Percentiles rank a stretch among this genome's conserved stretches.
Evolutionary conservation across 2,113 vertebrate species (phyloP).

Genomic region (Paradoxurus hermaphroditus): DNA sequence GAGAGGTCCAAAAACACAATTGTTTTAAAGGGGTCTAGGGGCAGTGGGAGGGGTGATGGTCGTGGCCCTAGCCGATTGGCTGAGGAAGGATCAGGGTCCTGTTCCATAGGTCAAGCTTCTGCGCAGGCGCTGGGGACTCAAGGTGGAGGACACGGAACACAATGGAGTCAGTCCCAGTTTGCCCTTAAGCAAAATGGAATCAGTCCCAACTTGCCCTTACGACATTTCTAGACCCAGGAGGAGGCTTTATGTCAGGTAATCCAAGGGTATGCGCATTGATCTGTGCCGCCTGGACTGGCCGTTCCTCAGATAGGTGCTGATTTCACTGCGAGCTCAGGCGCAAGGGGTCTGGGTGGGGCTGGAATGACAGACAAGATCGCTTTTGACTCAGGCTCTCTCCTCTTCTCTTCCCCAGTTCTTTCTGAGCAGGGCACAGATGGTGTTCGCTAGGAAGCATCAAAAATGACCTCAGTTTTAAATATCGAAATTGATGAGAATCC

Average conservation of each 20-base stretch:
- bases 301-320: background rate
- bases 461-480: background rate
- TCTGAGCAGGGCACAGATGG: background rate
- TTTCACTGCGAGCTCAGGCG: background rate
- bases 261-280: background rate
- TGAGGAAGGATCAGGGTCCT: too few species aligned
- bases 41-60: too few species aligned
- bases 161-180: too few species aligned
- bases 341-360: background rate
- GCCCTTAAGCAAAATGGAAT: too few species aligned
- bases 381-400: background rate
- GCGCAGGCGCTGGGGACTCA: too few species aligned
- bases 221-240: background rate
- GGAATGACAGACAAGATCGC: background rate
- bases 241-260: background rate
- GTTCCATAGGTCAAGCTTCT: too few species aligned
- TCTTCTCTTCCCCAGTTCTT: background rate
- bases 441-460: background rate
- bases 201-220: too few species aligned
- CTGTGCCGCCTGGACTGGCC: rapidly evolving
- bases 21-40: too few species aligned
- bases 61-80: too few species aligned
- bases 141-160: too few species aligned
- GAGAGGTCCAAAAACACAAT: too few species aligned
- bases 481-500: background rate